Evolutionary conservation across 2,888 invertebrate genomes (phyloP), one percentile per base, ranked within the genome.

Genomic region (Coecobrya sp.): DNA sequence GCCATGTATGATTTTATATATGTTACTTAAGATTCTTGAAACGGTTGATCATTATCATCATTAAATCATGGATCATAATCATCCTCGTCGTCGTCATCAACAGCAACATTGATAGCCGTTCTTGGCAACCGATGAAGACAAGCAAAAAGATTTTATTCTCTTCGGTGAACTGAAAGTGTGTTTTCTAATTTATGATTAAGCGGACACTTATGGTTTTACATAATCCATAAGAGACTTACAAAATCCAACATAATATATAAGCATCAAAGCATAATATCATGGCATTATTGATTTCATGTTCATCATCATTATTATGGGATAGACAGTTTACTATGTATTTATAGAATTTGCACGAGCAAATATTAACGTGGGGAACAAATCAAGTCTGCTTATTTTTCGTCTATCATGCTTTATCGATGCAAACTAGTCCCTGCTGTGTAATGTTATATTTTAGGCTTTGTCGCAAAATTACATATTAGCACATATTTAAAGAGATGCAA

Each of bases 61-160:
- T 65, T 84, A 65, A 84, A 84, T 36, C 85, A 85, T 68, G 85
- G 85, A 85, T 85, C 85, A 68, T 85, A 85, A 85, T 85, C 85
- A 84, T 62, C 25, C 22, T 22, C 62, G 62, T 62, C 62, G 25
- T 62, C 62, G 10, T 62, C 62, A 25, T 62, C 62, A 59, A 0
- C 55, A 62, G 7, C 62, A 62, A 25, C 25, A 22, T 62, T 84
- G 85, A 62, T 36, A 7, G 45, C 86, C 73, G 86, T 86, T 86
- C 19, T 59, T 86, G 86, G 86, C 86, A 76, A 52, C 7, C 4
- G 65, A 68, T 10, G 65, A 27, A 68, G 65, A 70, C 30, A 70
- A 36, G 27, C n/a, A 70, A 36, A n/a, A 70, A 70, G 36, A 70
- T 86, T 13, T 30, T 22, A 70, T 68, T 30, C 36, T 36, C n/a